phyloP scores from a whole-genome alignment of 2,113 vertebrate species.

The Calonectris borealis region DNA sequence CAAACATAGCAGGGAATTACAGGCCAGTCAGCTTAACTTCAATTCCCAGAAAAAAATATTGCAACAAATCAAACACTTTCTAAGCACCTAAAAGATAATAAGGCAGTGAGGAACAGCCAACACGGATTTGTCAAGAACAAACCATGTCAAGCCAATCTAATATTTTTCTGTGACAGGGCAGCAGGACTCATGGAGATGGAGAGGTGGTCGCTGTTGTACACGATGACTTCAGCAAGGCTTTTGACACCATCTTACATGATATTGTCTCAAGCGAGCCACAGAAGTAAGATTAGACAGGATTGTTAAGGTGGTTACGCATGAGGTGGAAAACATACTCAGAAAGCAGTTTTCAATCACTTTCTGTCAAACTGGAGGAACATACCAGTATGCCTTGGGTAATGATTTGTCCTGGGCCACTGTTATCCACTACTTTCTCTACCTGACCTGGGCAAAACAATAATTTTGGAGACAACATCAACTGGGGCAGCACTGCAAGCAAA shows the following conservation, averaged over 20 bases:
- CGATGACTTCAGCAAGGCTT: neutral
- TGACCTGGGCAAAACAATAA: neutral
- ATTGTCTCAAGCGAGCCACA: neutral
- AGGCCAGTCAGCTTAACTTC: slow-evolving; percentile 24
- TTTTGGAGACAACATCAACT: neutral
- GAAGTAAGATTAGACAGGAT: neutral
- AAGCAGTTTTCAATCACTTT: neutral
- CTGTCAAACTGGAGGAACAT: neutral
- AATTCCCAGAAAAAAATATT: slow-evolving; percentile 23
- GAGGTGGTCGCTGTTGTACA: neutral
- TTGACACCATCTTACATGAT: neutral
- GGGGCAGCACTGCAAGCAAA: neutral
- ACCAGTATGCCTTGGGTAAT: rapidly evolving
- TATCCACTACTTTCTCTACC: neutral
- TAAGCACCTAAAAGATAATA: neutral
- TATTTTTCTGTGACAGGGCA: neutral
- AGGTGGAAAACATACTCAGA: neutral
- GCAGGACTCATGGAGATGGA: neutral
- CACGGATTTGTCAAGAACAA: neutral
- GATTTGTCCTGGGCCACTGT: neutral
- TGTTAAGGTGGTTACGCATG: rapidly evolving
- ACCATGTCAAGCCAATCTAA: neutral
- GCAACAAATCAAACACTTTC: slow-evolving; percentile 2
- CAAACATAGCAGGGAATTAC: slow-evolving; percentile 27
- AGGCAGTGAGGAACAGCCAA: neutral